Evolutionary conservation across 2,888 invertebrate species (phyloP).

Genomic region (Lithophane ornitopus): DNA sequence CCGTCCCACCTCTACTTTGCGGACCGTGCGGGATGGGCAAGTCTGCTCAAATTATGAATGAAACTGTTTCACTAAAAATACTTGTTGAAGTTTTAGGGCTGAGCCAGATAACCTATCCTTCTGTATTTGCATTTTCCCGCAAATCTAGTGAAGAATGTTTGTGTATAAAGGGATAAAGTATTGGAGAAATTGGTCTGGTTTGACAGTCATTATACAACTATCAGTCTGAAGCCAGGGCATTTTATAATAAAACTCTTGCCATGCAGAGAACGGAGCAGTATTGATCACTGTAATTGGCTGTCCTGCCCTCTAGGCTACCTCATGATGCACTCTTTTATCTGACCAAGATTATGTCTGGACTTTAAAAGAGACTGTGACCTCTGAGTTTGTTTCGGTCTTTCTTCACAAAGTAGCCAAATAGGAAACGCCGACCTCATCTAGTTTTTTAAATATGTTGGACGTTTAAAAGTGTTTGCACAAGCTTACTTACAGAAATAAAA

Average conservation of each 20-base stretch:
- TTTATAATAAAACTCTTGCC: neutral
- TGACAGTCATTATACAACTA: no score
- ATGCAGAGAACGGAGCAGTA: no score
- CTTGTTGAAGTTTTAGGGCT: slow-evolving; percentile 22
- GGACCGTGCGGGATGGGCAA: slow-evolving; percentile 34
- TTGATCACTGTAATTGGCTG: neutral
- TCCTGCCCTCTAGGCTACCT: neutral
- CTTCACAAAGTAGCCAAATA: no score
- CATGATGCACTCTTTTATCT: no score
- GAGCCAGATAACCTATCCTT: neutral
- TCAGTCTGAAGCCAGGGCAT: neutral
- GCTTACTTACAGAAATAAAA: no score
- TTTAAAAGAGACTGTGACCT: no score
- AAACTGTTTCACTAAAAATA: slow-evolving; percentile 47
- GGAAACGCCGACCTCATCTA: no score
- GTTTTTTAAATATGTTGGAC: no score
- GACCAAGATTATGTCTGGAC: no score
- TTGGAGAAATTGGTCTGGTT: neutral
- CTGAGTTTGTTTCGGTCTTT: no score
- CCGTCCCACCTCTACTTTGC: slow-evolving; percentile 64
- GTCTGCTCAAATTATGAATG: slow-evolving; percentile 49
- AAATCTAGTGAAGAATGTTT: neutral
- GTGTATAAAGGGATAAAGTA: neutral
- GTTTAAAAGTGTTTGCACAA: no score
- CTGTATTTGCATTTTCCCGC: neutral